Evolutionary conservation across 1,140 invertebrate genomes (phyloP).

Genomic region (Bombus soroeensis): DNA sequence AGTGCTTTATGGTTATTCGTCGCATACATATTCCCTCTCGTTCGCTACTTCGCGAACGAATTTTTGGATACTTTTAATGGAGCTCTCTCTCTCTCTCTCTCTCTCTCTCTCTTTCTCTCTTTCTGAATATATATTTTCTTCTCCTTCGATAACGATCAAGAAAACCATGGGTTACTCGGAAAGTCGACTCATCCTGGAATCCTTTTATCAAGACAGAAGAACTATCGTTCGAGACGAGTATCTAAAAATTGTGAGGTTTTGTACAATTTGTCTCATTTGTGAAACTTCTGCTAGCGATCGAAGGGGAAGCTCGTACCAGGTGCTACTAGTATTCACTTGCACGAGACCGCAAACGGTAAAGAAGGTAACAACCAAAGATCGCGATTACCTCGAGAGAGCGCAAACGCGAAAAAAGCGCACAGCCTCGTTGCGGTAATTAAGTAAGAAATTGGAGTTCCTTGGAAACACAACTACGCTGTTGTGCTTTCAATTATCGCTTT

Average conservation of each 20-base stretch:
- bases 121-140: neutral
- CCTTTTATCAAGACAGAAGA: neutral
- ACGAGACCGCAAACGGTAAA: neutral
- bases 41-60: neutral
- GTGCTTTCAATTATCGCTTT: conserved; percentile 7
- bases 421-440: conserved; percentile 41
- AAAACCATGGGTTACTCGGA: too few species aligned
- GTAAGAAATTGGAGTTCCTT: conserved; percentile 24
- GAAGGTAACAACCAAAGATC: neutral
- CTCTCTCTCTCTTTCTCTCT: too few species aligned
- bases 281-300: neutral
- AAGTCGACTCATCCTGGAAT: neutral
- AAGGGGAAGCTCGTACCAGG: neutral
- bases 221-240: too few species aligned
- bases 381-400: neutral
- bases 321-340: too few species aligned
- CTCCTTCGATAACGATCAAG: neutral
- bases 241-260: neutral
- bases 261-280: neutral
- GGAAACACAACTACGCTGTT: neutral
- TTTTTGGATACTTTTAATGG: neutral
- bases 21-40: conserved; percentile 39
- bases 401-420: neutral
- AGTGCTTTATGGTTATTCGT: conserved; percentile 59
- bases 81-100: neutral